Percentiles rank a stretch among this genome's conserved stretches.
Evolutionary conservation across 2,113 vertebrate species (phyloP).

Genomic region (Eublepharis macularius): DNA sequence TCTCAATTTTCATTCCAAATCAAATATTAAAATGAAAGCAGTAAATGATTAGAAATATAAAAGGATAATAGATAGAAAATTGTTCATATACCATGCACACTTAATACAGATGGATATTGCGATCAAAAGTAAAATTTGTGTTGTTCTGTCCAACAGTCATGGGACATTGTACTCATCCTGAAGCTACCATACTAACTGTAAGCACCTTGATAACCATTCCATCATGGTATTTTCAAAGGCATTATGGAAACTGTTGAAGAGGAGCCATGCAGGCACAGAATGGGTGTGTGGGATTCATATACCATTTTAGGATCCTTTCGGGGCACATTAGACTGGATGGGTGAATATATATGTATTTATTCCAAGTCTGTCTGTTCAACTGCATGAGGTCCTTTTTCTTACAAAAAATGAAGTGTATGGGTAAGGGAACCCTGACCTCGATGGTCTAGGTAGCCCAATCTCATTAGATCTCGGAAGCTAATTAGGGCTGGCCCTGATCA

Average conservation of each 20-base stretch:
- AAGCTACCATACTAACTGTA: background rate
- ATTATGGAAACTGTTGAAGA: background rate
- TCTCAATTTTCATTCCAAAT: slow-evolving; percentile 56
- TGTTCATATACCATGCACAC: background rate
- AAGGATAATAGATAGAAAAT: background rate
- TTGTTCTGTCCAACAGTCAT: background rate
- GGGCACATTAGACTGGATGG: too few species aligned
- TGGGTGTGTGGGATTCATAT: background rate
- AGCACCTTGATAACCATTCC: too few species aligned
- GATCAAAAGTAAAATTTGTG: background rate
- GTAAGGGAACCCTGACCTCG: too few species aligned
- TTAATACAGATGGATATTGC: background rate
- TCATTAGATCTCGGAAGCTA: too few species aligned
- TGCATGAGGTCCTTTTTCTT: too few species aligned
- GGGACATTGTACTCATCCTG: background rate
- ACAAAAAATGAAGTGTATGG: too few species aligned
- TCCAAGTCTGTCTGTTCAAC: too few species aligned
- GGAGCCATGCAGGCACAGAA: background rate
- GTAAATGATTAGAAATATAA: slow-evolving; percentile 17
- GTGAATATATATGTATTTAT: too few species aligned
- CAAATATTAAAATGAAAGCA: slow-evolving; percentile 32
- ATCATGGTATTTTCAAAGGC: background rate
- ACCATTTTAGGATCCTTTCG: background rate
- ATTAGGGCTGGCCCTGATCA: too few species aligned
- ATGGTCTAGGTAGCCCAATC: too few species aligned